phyloP scores from a whole-genome alignment of 2,797 vertebrate species.

The Brotula barbata region DNA sequence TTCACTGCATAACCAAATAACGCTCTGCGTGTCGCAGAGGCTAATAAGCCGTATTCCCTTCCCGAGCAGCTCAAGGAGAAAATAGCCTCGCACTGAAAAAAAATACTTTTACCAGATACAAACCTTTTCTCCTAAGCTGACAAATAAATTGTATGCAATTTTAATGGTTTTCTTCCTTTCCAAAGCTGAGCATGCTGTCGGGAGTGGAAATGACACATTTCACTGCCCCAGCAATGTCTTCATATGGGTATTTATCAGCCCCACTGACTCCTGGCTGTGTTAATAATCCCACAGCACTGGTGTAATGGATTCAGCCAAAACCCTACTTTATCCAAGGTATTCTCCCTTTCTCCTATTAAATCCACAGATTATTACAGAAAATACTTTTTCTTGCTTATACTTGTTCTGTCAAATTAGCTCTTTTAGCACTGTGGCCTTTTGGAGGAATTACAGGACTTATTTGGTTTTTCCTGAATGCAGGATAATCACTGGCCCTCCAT shows the following conservation, averaged over 20 bases:
- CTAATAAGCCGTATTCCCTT: constrained; percentile 79
- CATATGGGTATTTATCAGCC: constrained; percentile 79
- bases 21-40: constrained; percentile 67
- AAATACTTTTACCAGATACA: constrained; percentile 62
- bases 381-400: constrained; percentile 73
- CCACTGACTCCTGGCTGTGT: constrained; percentile 71
- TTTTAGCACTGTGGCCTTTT: constrained; percentile 68
- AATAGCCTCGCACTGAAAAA: constrained; percentile 71
- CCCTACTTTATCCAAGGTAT: constrained; percentile 76
- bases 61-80: constrained; percentile 76
- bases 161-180: constrained; percentile 68
- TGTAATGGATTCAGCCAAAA: constrained; percentile 77
- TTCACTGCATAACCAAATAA: constrained; percentile 82
- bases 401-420: constrained; percentile 80
- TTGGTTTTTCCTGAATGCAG: constrained; percentile 69
- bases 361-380: constrained; percentile 79
- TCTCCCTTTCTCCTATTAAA: constrained; percentile 71
- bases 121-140: constrained; percentile 65
- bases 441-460: constrained; percentile 75
- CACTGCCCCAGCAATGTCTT: constrained; percentile 76
- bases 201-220: constrained; percentile 76
- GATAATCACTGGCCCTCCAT: constrained; percentile 67
- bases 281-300: constrained; percentile 74
- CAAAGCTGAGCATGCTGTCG: constrained; percentile 32
- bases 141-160: constrained; percentile 80